Evolutionary conservation across 2,113 vertebrate genomes (phyloP), one percentile per base, ranked within the genome.

Genomic region (Grammomys dolichurus): DNA sequence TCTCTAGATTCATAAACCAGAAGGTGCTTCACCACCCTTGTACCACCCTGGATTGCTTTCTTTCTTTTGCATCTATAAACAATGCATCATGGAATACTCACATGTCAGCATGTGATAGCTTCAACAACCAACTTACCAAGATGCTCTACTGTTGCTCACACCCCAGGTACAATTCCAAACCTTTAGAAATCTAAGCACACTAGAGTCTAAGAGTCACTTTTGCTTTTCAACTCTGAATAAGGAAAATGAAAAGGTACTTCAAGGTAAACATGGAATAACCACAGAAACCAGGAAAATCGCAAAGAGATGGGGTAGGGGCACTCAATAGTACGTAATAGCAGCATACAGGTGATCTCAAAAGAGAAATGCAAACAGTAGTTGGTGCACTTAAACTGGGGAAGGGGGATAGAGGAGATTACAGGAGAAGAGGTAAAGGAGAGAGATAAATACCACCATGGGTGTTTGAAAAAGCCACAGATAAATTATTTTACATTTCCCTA

Each of bases 61-160:
- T 76, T 87, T 46, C 60, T 51, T 96, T 89, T 87, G 85, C 94
- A 89, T 96, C 96, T 97, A 92, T 94, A 97, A 96, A 97, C 28
- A 76, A 48, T 98, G 67, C 93, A 93, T 96, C 95, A 77, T 36
- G 1, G 36, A 43, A 75, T 93, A 93, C 90, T 92, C 60, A 20
- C 9, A 93, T 40, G 28, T 69, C 65, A 97, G 84, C 1, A 1
- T 85, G 96, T 0, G 86, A 96, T 46, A 92, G 89, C 80, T 94
- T 95, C 85, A 56, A 70, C 92, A 96, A 96, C 81, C 91, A 10
- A 73, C 82, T 95, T 96, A 88, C 77, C 72, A 70, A 84, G 86
- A 93, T 36, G 17, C 31, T 46, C 10, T 33, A 85, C 54, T 46
- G 9, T 58, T 97, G 58, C 87, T 96, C 86, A 81, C n/a, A 89